Percentiles rank a stretch among this genome's conserved stretches.
Conservation (phyloP, 2,113 vertebrate species). For the Pelusios castaneus region DNA sequence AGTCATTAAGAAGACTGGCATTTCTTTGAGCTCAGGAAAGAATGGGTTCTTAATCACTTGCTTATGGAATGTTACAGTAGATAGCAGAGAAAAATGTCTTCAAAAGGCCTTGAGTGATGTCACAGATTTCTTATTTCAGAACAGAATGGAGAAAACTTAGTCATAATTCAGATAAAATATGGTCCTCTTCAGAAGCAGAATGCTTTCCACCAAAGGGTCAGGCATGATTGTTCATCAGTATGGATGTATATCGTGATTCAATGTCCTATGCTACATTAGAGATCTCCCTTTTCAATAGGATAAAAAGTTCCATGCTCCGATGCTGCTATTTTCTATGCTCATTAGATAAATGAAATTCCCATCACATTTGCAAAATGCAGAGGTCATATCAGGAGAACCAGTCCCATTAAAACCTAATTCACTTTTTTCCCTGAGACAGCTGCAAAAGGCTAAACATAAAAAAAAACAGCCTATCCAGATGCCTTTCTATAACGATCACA, state of each 20-base stretch:
- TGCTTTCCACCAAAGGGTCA: not conserved
- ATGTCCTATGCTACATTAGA: not conserved
- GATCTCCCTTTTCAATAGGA: not conserved
- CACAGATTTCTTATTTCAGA: not conserved
- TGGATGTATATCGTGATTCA: not conserved
- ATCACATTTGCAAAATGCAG: not conserved
- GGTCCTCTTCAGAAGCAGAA: not conserved
- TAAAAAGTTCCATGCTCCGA: not conserved
- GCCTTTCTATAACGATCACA: not conserved
- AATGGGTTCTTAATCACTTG: not conserved
- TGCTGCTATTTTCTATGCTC: not conserved
- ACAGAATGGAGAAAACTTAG: not conserved
- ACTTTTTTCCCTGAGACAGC: not conserved
- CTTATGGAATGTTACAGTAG: not conserved
- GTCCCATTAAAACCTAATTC: conserved; percentile 16
- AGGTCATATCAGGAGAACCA: not conserved
- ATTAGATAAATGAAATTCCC: not conserved
- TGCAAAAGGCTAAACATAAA: not conserved
- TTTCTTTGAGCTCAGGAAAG: not conserved
- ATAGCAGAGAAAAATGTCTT: not conserved
- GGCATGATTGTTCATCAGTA: not conserved
- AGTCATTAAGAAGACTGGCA: not conserved
- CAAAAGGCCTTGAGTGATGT: not conserved
- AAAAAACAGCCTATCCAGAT: not conserved
- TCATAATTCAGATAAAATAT: not conserved